These are phyloP conservation scores for Venustaconcha ellipsiformis DNA, from an alignment of 1,140 invertebrate genomes.

Conservation along the genomic window DNA sequence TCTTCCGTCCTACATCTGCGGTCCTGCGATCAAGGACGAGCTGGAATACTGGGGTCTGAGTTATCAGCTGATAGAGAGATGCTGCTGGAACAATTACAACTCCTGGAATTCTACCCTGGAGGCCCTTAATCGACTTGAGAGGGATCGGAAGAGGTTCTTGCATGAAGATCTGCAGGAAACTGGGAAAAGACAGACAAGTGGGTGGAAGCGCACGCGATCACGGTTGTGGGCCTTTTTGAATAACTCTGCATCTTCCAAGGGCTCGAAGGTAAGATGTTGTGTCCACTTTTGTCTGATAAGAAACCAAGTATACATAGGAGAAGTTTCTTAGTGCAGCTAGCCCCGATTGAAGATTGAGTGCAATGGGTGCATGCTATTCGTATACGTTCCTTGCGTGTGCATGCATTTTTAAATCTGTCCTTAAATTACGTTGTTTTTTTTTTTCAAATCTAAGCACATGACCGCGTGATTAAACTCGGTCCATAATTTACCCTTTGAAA, in stretches of 20 bases:
- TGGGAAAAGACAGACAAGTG: conserved; percentile 2
- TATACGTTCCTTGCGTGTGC: too few species aligned
- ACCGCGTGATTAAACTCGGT: too few species aligned
- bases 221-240: conserved; percentile 32
- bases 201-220: conserved; percentile 22
- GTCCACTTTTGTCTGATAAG: too few species aligned
- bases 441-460: too few species aligned
- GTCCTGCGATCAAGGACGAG: conserved; percentile 54
- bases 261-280: conserved; percentile 11
- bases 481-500: too few species aligned
- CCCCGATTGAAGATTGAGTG: too few species aligned
- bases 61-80: conserved; percentile 46
- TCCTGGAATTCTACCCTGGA: conserved; percentile 44
- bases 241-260: conserved; percentile 16
- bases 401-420: too few species aligned
- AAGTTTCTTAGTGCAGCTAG: too few species aligned
- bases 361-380: too few species aligned
- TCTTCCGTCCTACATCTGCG: conserved; percentile 57
- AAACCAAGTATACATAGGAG: too few species aligned
- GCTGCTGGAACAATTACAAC: conserved; percentile 51
- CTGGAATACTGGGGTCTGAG: conserved; percentile 51
- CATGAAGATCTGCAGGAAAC: neutral
- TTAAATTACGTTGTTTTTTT: too few species aligned
- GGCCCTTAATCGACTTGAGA: conserved; percentile 38
- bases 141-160: conserved; percentile 32